These are phyloP conservation scores for Stenoptilia bipunctidactyla DNA, from an alignment of 2,888 invertebrate genomes.

Conservation along the genomic window DNA sequence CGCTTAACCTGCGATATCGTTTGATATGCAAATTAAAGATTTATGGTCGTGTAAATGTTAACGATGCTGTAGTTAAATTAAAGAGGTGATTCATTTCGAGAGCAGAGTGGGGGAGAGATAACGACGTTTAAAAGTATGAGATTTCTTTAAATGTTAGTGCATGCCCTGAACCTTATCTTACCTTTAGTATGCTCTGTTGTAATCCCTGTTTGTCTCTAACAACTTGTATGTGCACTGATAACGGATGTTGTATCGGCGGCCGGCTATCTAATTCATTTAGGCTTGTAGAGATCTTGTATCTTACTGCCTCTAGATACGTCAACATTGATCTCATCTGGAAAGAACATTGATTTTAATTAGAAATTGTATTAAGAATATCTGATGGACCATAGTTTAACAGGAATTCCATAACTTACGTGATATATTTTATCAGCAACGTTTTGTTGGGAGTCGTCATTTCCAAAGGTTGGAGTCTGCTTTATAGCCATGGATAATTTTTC, in stretches of 20 bases:
- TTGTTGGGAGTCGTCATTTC: slow-evolving; percentile 89
- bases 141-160: too few relatives aligned
- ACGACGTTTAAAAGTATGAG: too few relatives aligned
- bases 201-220: slow-evolving; percentile 91
- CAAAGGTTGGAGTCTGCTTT: slow-evolving; percentile 87
- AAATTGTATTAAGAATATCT: too few relatives aligned
- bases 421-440: slow-evolving; percentile 93
- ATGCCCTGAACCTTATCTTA: slow-evolving; percentile 40
- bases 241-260: slow-evolving; percentile 82
- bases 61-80: too few relatives aligned
- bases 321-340: slow-evolving; percentile 92
- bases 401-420: slow-evolving; percentile 88
- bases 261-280: slow-evolving; percentile 86
- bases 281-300: slow-evolving; percentile 88
- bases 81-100: too few relatives aligned
- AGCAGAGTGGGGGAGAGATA: too few relatives aligned
- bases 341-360: slow-evolving; percentile 6
- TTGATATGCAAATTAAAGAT: too few relatives aligned
- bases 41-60: too few relatives aligned
- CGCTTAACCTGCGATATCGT: too few relatives aligned
- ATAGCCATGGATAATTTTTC: slow-evolving; percentile 92
- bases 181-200: slow-evolving; percentile 87
- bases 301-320: slow-evolving; percentile 90
- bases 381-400: too few relatives aligned
- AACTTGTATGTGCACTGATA: slow-evolving; percentile 88